A percentile compares a stretch with the other conserved stretches of the same genome.
phyloP scores from a whole-genome alignment of 2,797 vertebrate genomes.

The Natrix natrix region DNA sequence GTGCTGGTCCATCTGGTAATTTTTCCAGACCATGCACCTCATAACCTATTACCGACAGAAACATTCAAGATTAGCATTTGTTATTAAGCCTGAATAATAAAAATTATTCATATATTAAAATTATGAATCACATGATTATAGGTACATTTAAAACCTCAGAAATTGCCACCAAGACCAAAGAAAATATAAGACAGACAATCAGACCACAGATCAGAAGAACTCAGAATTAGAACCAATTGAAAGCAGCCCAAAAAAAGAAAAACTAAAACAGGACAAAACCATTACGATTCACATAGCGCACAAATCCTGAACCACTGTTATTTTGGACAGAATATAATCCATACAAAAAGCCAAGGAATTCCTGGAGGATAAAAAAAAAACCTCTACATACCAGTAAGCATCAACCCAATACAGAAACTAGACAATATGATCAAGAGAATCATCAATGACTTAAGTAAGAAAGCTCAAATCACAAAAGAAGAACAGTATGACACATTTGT shows the following conservation, averaged over 20 bases:
- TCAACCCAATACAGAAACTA: background rate
- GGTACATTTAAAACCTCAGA: too few species aligned
- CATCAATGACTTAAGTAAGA: background rate
- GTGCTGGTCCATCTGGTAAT: slow-evolving; percentile 78
- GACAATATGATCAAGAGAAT: background rate
- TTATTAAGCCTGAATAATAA: background rate
- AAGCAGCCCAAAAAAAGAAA: too few species aligned
- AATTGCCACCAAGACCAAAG: too few species aligned
- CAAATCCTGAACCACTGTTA: too few species aligned
- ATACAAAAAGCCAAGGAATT: too few species aligned
- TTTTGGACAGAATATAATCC: too few species aligned
- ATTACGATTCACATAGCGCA: too few species aligned
- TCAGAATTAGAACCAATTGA: too few species aligned
- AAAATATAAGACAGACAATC: too few species aligned
- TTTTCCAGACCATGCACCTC: slow-evolving; percentile 83
- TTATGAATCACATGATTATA: background rate
- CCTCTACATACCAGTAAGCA: background rate
- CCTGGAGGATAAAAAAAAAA: too few species aligned
- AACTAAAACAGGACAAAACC: too few species aligned
- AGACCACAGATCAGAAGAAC: too few species aligned
- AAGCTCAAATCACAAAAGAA: background rate
- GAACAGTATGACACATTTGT: background rate
- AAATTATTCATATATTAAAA: background rate
- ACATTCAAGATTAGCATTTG: background rate
- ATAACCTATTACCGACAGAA: slow-evolving; percentile 70